Conservation (phyloP, 2,113 vertebrate species). For the Nymphicus hollandicus region DNA sequence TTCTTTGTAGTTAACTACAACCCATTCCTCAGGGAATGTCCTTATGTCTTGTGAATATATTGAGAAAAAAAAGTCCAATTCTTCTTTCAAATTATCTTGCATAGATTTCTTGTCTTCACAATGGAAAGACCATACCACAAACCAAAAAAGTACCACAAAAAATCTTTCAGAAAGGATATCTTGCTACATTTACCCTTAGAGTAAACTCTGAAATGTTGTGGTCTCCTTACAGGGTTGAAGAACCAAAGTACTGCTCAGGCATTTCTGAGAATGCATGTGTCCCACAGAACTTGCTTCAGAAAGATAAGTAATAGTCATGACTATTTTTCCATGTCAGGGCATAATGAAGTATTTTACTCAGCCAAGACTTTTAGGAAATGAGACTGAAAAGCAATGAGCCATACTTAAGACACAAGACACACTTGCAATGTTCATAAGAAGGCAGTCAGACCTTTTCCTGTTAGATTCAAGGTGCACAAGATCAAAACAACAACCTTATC, state of each 20-base stretch:
- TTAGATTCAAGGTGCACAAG: background rate
- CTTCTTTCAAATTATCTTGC: background rate
- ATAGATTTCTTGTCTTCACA: background rate
- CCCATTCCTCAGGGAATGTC: background rate
- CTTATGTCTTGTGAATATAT: background rate
- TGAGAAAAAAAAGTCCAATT: background rate
- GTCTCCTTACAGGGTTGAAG: background rate
- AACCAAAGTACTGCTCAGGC: background rate
- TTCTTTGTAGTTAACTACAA: background rate
- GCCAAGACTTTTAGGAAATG: conserved; percentile 48
- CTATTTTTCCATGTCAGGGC: conserved; percentile 22
- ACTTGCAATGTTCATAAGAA: background rate
- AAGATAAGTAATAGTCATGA: background rate
- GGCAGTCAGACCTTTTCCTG: background rate
- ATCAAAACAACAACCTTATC: background rate
- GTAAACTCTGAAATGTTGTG: background rate
- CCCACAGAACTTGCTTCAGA: background rate
- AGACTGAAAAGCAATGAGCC: conserved; percentile 44
- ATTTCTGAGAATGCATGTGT: background rate
- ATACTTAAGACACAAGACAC: background rate
- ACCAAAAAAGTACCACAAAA: background rate
- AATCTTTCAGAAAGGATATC: background rate
- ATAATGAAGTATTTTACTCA: background rate
- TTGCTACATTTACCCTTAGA: background rate
- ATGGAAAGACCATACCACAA: background rate